These are phyloP conservation scores for Phlogophora meticulosa DNA, from an alignment of 2,888 invertebrate species.

Conservation along the genomic window DNA sequence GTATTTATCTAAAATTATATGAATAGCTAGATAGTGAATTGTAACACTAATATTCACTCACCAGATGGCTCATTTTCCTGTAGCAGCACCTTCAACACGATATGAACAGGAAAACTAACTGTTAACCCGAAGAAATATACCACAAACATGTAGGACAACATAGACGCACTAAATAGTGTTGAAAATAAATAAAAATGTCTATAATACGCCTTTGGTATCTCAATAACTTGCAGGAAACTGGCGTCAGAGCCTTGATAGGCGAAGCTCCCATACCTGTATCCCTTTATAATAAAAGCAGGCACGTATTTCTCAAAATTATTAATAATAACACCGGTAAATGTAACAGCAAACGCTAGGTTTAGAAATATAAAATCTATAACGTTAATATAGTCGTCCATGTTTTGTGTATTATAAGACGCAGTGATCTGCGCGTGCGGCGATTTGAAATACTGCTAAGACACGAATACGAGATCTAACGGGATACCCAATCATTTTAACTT, in stretches of 20 bases:
- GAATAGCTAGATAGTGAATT: background rate
- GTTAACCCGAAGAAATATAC: constrained; percentile 87
- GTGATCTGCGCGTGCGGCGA: constrained; percentile 34
- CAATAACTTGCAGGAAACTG: constrained; percentile 86
- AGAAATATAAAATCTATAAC: constrained; percentile 86
- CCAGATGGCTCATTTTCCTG: constrained; percentile 88
- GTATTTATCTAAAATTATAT: background rate
- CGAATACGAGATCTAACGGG: constrained; percentile 67
- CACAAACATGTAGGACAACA: constrained; percentile 86
- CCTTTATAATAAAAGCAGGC: constrained; percentile 92
- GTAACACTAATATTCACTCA: constrained; percentile 73
- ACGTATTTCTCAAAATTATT: constrained; percentile 92
- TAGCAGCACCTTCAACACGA: constrained; percentile 86
- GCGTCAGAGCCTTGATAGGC: constrained; percentile 90
- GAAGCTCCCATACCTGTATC: constrained; percentile 94
- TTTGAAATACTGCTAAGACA: constrained; percentile 52
- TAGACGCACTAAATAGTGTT: constrained; percentile 88
- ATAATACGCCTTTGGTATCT: constrained; percentile 95
- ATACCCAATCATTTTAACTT: constrained; percentile 63
- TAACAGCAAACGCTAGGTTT: constrained; percentile 83
- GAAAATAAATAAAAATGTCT: constrained; percentile 95
- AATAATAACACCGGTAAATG: constrained; percentile 92
- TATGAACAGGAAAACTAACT: constrained; percentile 87
- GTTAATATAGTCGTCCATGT: constrained; percentile 74
- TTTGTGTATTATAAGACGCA: constrained; percentile 30